Evolutionary conservation across 1,140 invertebrate species (phyloP).

Genomic region (Frieseomelitta varia): DNA sequence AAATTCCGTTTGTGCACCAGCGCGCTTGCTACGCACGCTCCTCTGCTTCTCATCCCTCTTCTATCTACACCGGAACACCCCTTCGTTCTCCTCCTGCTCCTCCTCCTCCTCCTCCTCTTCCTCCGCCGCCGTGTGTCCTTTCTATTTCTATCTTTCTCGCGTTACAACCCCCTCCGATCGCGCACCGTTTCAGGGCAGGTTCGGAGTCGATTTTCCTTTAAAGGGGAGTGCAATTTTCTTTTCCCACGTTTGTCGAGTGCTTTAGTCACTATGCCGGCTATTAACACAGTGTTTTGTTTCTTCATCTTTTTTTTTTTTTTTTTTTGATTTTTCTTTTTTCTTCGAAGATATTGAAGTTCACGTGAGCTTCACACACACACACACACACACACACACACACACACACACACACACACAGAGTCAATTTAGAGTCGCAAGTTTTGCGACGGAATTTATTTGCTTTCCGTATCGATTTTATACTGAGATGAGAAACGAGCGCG

Average conservation of each 20-base stretch:
- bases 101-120: background rate
- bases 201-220: background rate
- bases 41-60: background rate
- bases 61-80: constrained; percentile 6
- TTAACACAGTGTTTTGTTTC: too few relatives aligned
- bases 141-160: background rate
- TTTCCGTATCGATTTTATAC: too few relatives aligned
- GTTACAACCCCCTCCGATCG: background rate
- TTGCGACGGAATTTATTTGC: too few relatives aligned
- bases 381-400: too few relatives aligned
- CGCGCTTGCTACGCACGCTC: constrained; percentile 17
- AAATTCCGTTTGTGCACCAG: constrained; percentile 75
- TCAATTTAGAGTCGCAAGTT: too few relatives aligned
- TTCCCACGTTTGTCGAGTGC: background rate
- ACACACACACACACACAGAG: too few relatives aligned
- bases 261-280: too few relatives aligned
- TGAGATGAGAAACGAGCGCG: too few relatives aligned
- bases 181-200: background rate
- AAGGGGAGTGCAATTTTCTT: background rate
- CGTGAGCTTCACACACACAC: too few relatives aligned
- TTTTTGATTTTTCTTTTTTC: too few relatives aligned
- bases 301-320: too few relatives aligned
- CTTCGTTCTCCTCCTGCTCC: background rate
- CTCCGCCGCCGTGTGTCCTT: background rate
- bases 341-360: too few relatives aligned